Conservation (phyloP, 2,113 vertebrate species). For the Dicrurus megarhynchus region DNA sequence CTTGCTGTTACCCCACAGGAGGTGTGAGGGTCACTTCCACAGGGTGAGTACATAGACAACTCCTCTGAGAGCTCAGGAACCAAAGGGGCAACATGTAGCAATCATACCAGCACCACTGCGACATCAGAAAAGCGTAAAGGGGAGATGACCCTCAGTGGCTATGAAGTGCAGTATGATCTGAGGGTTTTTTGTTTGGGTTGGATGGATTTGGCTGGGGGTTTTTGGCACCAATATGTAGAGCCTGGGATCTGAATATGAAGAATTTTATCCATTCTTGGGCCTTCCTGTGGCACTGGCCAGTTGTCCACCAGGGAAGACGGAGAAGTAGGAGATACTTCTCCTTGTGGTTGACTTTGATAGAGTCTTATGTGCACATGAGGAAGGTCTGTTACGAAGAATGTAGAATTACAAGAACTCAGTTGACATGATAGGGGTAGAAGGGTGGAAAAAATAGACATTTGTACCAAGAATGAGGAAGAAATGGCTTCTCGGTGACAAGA, state of each 20-base stretch:
- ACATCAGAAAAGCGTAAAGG: accelerated
- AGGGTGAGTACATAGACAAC: accelerated
- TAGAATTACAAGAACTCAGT: not conserved
- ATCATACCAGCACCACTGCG: not conserved
- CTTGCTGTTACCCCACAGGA: not conserved
- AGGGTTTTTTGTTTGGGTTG: not conserved
- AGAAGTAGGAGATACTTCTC: not conserved
- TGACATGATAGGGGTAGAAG: not conserved
- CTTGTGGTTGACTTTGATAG: not conserved
- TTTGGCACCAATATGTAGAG: not conserved
- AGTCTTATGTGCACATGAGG: not conserved
- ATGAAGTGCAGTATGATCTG: not conserved
- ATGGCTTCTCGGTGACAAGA: not conserved
- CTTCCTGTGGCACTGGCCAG: not conserved
- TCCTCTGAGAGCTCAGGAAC: not conserved
- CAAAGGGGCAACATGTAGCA: not conserved
- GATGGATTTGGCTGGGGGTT: not conserved
- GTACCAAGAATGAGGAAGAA: not conserved
- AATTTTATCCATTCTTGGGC: not conserved
- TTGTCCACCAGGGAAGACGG: not conserved
- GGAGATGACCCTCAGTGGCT: not conserved
- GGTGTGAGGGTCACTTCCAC: not conserved
- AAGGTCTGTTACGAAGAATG: not conserved
- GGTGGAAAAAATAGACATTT: not conserved
- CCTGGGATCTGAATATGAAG: not conserved